Evolutionary conservation across 2,113 vertebrate genomes (phyloP).

Genomic region (Spilogale gracilis): DNA sequence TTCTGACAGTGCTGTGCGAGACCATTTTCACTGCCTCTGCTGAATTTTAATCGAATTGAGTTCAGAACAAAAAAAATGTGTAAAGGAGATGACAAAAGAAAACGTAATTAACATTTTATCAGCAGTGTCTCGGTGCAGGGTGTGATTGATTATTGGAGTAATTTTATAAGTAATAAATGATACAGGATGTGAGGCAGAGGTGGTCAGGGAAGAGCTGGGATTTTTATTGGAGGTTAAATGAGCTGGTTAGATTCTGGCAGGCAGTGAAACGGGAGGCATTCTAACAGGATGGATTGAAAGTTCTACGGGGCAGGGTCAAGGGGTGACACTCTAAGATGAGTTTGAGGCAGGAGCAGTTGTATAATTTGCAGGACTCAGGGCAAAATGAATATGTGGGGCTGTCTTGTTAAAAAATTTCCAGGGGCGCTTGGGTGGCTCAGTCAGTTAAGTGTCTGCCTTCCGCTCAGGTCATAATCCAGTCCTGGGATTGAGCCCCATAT

Average conservation of each 20-base stretch:
- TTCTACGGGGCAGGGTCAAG: background rate
- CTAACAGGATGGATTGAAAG: background rate
- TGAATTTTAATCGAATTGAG: slow-evolving; percentile 41
- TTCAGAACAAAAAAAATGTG: background rate
- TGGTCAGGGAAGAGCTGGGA: background rate
- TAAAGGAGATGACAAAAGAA: slow-evolving; percentile 53
- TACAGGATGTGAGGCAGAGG: background rate
- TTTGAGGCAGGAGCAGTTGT: background rate
- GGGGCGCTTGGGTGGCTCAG: background rate
- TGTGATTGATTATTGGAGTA: background rate
- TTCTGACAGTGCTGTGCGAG: background rate
- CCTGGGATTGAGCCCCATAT: background rate
- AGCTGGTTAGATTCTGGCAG: background rate
- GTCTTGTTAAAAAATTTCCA: background rate
- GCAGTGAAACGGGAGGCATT: background rate
- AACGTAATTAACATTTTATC: slow-evolving; percentile 47
- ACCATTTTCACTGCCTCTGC: background rate
- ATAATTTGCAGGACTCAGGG: background rate
- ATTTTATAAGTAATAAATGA: slow-evolving; percentile 20
- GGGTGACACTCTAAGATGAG: background rate
- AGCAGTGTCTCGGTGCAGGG: background rate
- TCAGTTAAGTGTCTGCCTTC: background rate
- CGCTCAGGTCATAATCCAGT: background rate
- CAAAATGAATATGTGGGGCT: background rate
- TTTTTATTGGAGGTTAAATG: background rate